Evolutionary conservation across 2,797 vertebrate genomes (phyloP).

Genomic region (Chelmon rostratus): DNA sequence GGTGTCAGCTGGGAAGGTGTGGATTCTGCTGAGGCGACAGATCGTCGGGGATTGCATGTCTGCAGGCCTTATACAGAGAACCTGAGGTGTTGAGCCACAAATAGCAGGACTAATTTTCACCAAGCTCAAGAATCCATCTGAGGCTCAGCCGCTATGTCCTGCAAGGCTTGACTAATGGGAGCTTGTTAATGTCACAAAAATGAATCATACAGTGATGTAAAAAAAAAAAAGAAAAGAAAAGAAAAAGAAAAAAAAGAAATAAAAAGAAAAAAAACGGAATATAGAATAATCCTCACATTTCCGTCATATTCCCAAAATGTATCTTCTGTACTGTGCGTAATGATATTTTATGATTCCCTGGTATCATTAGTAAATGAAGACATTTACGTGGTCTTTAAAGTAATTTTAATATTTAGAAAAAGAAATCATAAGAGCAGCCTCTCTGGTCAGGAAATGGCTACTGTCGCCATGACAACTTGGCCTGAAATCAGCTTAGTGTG

Average conservation of each 20-base stretch:
- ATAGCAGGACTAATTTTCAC: constrained; percentile 77
- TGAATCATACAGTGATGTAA: not conserved
- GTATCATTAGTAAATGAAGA: no score
- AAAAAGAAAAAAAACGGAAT: not conserved
- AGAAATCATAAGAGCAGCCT: not conserved
- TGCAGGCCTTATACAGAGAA: constrained; percentile 80
- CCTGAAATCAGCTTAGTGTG: fast-evolving
- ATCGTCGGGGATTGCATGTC: constrained; percentile 85
- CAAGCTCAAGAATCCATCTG: constrained; percentile 34
- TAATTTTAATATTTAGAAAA: not conserved
- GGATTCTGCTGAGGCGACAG: constrained; percentile 79
- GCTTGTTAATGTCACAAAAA: not conserved
- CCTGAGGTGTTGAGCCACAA: constrained; percentile 81
- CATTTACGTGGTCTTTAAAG: not conserved
- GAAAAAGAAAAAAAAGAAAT: no score
- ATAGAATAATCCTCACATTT: not conserved
- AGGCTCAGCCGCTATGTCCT: not conserved
- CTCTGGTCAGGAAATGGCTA: no score
- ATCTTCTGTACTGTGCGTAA: not conserved
- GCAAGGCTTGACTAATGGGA: not conserved
- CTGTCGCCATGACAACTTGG: not conserved
- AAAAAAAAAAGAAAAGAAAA: not conserved
- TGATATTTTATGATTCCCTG: not conserved
- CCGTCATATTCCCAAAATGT: not conserved
- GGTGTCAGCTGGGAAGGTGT: constrained; percentile 61